Percentiles rank a stretch among this genome's conserved stretches.
Evolutionary conservation across 2,797 vertebrate genomes (phyloP).

Genomic region (Buceros bicornis): DNA sequence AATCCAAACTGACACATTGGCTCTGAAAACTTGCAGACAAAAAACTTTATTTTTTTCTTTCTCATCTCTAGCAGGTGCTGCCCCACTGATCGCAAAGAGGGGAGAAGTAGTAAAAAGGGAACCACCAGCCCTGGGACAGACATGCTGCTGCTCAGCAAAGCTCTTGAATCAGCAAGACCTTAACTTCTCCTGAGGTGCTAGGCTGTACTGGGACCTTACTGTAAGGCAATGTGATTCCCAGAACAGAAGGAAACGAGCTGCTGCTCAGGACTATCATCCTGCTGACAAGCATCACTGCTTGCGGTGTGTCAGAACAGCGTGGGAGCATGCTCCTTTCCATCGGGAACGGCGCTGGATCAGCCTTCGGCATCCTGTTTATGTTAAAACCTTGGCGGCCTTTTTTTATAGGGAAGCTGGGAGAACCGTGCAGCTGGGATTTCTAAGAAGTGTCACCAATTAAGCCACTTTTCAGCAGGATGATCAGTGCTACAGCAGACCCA

Average conservation of each 20-base stretch:
- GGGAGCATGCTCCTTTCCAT: not conserved
- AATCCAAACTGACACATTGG: not conserved
- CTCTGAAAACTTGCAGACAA: not conserved
- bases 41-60: rapidly evolving
- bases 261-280: not conserved
- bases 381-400: not conserved
- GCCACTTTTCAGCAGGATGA: not conserved
- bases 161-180: not conserved
- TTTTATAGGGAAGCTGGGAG: not conserved
- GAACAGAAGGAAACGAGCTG: not conserved
- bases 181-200: not conserved
- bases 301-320: not conserved
- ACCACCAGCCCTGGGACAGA: not conserved
- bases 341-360: not conserved
- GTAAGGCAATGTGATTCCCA: rapidly evolving
- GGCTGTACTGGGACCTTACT: not conserved
- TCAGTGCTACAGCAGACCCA: not conserved
- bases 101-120: not conserved
- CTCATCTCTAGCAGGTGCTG: not conserved
- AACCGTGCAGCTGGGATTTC: not conserved
- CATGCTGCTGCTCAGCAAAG: not conserved
- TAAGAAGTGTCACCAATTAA: not conserved
- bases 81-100: not conserved
- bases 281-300: constrained; percentile 20
- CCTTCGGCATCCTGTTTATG: not conserved